These are phyloP conservation scores for Hanleya hanleyi DNA, from an alignment of 2,888 invertebrate species.

Conservation along the genomic window DNA sequence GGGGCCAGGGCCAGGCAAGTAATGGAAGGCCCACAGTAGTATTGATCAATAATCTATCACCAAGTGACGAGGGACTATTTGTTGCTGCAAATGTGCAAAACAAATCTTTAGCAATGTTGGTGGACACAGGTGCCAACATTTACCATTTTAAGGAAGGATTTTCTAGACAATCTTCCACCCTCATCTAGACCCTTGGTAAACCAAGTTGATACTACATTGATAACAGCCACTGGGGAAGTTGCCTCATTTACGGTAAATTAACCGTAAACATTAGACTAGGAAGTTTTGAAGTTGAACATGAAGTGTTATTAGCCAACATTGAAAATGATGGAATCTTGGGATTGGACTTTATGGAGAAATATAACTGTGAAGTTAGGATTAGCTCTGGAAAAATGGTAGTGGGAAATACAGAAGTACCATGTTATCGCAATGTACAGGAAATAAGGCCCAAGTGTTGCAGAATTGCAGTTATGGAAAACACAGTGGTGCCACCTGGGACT, in stretches of 20 bases:
- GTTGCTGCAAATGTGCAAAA: constrained; percentile 4
- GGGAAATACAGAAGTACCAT: background rate
- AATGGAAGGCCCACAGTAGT: background rate
- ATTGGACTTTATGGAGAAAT: background rate
- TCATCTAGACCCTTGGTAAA: background rate
- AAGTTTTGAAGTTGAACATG: background rate
- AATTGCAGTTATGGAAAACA: too few relatives aligned
- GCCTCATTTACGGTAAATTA: background rate
- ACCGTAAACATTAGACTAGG: background rate
- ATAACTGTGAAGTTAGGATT: background rate
- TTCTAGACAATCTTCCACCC: background rate
- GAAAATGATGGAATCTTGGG: background rate
- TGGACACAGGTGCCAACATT: constrained; percentile 20
- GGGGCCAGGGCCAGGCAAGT: constrained; percentile 11
- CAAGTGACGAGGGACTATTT: constrained; percentile 17
- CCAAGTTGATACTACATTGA: background rate
- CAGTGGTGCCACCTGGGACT: too few relatives aligned
- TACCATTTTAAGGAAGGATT: constrained; percentile 3
- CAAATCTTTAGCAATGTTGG: constrained; percentile 10
- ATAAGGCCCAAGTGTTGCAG: background rate
- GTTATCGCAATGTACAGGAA: background rate
- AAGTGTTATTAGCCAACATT: background rate
- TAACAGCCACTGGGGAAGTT: background rate
- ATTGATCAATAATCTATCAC: background rate
- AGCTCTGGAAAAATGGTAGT: background rate